Evolutionary conservation across 1,140 invertebrate genomes (phyloP), one percentile per base, ranked within the genome.

Genomic region (Papilio glaucus): DNA sequence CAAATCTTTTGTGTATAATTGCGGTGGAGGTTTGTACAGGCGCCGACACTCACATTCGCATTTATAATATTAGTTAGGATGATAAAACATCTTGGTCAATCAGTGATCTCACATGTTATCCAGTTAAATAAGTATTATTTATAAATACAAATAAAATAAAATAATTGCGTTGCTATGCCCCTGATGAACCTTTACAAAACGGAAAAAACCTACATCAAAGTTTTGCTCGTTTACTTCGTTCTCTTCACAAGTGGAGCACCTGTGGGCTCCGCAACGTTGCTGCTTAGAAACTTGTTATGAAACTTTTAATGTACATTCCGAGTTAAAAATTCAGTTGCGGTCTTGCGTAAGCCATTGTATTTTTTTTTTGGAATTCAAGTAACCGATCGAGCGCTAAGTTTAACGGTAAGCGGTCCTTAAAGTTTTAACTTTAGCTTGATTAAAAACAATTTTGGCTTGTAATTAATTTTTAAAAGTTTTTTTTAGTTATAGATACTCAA

Each of bases 321-420:
- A 65, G 33, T 65, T 65, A 38, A 65, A 65, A 65, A 65, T 65
- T 65, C 29, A 18, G 37, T 10, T 65, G 62, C 62, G 33, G 21
- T 57, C 49, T 57, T 57, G 12, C 6, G 6, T 57, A 26, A 57
- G 49, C 21, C 2, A 57, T 57, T 57, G 49, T 57, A 24, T 7
- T 45, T 57, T 57, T 24, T 57, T 57, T 24, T 15, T n/a, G n/a
- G 10, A 24, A 33, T 24, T 57, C 12, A 57, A 21, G 21, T 24
- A 57, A 57, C 15, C 15, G 10, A 1, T 53, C 4, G 12, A 10
- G 21, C 49, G 24, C 49, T 57, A 10, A 53, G 18, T 1, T 3
- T 12, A 12, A 26, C 21, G 21, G 3, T 26, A 57, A 57, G 49
- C 21, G 21, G 12, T 12, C 49, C 10, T 24, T 26, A 24, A 57